These are phyloP conservation scores for Crotalus viridis DNA, from an alignment of 2,113 vertebrate species.

Conservation along the genomic window DNA sequence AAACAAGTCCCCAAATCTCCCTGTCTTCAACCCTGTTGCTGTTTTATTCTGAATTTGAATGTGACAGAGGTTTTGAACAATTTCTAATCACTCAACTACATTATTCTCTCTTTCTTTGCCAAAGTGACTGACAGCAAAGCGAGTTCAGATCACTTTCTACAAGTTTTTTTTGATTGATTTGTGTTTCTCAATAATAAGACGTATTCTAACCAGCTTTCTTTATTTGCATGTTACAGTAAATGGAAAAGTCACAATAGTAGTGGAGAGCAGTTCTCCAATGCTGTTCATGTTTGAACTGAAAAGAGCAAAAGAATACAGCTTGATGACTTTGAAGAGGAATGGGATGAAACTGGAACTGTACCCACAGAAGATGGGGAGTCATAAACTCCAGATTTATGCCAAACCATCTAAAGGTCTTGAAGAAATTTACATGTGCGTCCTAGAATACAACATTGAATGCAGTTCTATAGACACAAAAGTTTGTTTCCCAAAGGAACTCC, in stretches of 20 bases:
- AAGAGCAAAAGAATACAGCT: slow-evolving; percentile 67
- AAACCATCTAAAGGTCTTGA: slow-evolving; percentile 61
- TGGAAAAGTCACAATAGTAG: slow-evolving; percentile 72
- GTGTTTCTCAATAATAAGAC: slow-evolving; percentile 12
- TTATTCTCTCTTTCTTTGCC: slow-evolving; percentile 2
- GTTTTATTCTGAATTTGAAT: neutral
- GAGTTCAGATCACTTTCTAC: neutral
- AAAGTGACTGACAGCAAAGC: neutral
- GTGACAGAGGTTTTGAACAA: slow-evolving; percentile 3
- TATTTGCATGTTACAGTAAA: slow-evolving; percentile 66
- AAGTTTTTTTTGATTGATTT: slow-evolving; percentile 17
- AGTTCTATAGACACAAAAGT: slow-evolving; percentile 59
- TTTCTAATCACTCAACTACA: slow-evolving; percentile 10
- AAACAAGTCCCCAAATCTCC: neutral
- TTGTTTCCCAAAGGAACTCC: slow-evolving; percentile 66
- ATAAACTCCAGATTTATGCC: slow-evolving; percentile 77
- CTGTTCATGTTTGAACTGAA: slow-evolving; percentile 74
- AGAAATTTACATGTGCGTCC: slow-evolving; percentile 56
- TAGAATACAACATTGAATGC: slow-evolving; percentile 73
- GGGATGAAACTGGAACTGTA: slow-evolving; percentile 81
- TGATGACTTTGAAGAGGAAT: slow-evolving; percentile 70
- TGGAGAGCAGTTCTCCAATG: slow-evolving; percentile 65
- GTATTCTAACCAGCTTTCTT: slow-evolving; percentile 18
- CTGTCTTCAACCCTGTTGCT: neutral
- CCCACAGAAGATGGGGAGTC: slow-evolving; percentile 69